Percentiles rank a stretch among this genome's conserved stretches.
These are phyloP conservation scores for Steinernema khuongi DNA, from an alignment of 1,140 invertebrate species.

Conservation along the genomic window DNA sequence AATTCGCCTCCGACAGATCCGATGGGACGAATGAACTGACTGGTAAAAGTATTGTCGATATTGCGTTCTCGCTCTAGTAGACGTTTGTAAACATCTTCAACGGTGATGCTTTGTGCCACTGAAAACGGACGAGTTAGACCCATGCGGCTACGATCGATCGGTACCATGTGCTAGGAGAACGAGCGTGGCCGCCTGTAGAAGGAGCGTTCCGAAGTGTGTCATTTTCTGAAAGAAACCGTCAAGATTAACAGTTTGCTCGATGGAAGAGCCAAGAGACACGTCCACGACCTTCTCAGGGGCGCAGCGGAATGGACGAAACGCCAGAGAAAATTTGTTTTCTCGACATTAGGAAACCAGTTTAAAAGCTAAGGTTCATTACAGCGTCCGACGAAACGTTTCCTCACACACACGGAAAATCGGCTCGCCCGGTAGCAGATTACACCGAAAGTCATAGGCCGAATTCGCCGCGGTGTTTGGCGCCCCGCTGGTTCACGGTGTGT, in stretches of 20 bases:
- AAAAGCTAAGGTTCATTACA: not conserved
- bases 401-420: not conserved
- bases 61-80: slow-evolving; percentile 24
- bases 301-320: not conserved
- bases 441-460: not conserved
- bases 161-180: not conserved
- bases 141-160: no score
- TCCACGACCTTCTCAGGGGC: not conserved
- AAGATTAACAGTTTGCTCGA: no score
- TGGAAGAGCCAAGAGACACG: not conserved
- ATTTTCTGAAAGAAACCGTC: not conserved
- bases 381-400: not conserved
- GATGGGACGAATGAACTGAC: slow-evolving; percentile 26
- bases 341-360: not conserved
- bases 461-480: no score
- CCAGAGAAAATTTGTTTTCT: not conserved
- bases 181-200: not conserved
- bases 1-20: slow-evolving; percentile 29
- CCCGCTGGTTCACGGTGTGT: no score
- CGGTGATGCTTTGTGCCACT: slow-evolving; percentile 22
- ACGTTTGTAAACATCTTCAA: slow-evolving; percentile 31
- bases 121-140: not conserved
- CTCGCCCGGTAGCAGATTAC: not conserved
- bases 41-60: slow-evolving; percentile 22
- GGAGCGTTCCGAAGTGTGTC: not conserved